phyloP scores from a whole-genome alignment of 1,140 invertebrate species.

The Andricus grossulariae region DNA sequence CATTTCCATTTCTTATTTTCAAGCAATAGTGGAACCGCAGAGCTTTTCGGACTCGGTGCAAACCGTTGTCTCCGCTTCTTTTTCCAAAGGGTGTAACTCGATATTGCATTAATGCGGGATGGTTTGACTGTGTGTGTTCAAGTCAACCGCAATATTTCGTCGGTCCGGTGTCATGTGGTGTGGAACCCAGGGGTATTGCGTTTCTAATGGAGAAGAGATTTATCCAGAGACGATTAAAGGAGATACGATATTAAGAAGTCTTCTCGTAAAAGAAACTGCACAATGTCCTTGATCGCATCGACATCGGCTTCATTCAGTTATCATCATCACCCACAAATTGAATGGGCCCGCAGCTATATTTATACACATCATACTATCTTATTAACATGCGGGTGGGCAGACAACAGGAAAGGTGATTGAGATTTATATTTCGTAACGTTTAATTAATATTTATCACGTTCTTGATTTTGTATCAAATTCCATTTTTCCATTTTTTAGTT shows the following conservation, averaged over 20 bases:
- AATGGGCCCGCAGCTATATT: too few relatives aligned
- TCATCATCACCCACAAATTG: too few relatives aligned
- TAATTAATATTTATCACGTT: too few relatives aligned
- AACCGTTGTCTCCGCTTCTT: background rate
- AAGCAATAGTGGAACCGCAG: background rate
- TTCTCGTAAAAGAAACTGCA: background rate
- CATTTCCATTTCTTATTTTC: too few relatives aligned
- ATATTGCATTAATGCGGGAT: slow-evolving; percentile 61
- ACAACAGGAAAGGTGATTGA: too few relatives aligned
- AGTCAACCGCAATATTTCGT: slow-evolving; percentile 63
- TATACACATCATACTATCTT: too few relatives aligned
- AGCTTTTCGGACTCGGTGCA: background rate
- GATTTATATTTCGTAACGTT: too few relatives aligned
- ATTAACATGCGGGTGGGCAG: too few relatives aligned
- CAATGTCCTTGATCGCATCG: background rate
- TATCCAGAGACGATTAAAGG: slow-evolving; percentile 36
- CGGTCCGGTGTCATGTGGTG: slow-evolving; percentile 64
- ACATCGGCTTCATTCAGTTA: too few relatives aligned
- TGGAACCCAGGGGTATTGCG: slow-evolving; percentile 63
- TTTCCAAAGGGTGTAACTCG: slow-evolving; percentile 53
- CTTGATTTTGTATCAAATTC: too few relatives aligned
- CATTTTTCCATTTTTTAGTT: too few relatives aligned
- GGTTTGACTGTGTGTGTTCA: slow-evolving; percentile 41
- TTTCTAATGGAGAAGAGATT: slow-evolving; percentile 51
- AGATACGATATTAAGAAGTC: slow-evolving; percentile 36